Percentiles rank a stretch among this genome's conserved stretches.
These are phyloP conservation scores for Micromussa lordhowensis DNA, from an alignment of 92 coral and sea anemone genomes.

Conservation along the genomic window DNA sequence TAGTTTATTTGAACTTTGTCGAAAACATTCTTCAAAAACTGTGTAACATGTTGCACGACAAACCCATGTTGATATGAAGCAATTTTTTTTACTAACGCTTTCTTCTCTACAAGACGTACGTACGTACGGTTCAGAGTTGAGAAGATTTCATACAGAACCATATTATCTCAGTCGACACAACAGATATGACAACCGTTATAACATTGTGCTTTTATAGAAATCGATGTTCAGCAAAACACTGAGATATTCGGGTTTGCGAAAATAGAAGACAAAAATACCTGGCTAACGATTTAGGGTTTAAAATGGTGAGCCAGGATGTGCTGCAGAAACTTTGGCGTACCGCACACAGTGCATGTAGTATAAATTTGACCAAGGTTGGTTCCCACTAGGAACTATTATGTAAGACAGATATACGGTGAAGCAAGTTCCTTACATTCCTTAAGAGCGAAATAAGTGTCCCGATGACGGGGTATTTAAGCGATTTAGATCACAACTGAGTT, in stretches of 20 bases:
- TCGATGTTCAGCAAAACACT: background rate
- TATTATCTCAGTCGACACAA: no score
- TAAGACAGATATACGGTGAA: background rate
- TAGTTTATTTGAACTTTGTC: background rate
- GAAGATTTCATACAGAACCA: background rate
- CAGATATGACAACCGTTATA: no score
- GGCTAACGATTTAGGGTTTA: background rate
- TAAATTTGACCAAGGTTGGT: no score
- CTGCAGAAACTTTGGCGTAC: background rate
- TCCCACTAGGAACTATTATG: no score
- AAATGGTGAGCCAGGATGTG: background rate
- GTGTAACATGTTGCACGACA: background rate
- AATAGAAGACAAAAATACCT: background rate
- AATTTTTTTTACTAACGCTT: background rate
- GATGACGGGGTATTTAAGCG: background rate
- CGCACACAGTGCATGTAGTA: no score
- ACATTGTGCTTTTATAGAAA: no score
- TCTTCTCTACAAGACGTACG: background rate
- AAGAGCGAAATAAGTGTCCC: background rate
- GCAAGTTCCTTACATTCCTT: background rate
- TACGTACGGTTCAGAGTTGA: background rate
- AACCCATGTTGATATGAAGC: background rate
- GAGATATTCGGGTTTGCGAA: background rate
- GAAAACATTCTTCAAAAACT: background rate
- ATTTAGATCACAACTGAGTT: background rate